These are phyloP conservation scores for Notamacropus eugenii DNA, from an alignment of 2,797 vertebrate species.

Conservation along the genomic window DNA sequence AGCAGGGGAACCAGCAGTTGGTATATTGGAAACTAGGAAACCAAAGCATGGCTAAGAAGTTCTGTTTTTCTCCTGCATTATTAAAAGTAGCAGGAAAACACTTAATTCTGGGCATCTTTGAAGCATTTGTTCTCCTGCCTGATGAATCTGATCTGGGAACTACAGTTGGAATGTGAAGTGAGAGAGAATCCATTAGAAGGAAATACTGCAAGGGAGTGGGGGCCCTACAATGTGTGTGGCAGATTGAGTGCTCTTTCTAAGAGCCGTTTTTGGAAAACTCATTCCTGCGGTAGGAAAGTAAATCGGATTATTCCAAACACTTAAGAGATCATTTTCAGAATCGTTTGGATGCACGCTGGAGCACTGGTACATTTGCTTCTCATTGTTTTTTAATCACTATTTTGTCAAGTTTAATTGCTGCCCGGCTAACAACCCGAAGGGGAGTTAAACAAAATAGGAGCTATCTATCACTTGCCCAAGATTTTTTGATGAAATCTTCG, in stretches of 20 bases:
- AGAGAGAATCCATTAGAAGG: constrained; percentile 65
- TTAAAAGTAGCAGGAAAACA: constrained; percentile 59
- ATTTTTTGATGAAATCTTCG: constrained; percentile 76
- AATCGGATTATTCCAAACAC: constrained; percentile 71
- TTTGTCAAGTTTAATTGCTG: constrained; percentile 74
- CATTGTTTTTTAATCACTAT: constrained; percentile 77
- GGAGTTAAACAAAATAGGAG: constrained; percentile 69
- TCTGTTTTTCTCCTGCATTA: constrained; percentile 63
- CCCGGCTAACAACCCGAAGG: constrained; percentile 67
- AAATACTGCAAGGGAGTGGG: constrained; percentile 62
- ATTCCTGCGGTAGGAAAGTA: constrained; percentile 80
- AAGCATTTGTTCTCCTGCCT: constrained; percentile 44
- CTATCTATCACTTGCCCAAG: constrained; percentile 65
- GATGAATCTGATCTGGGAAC: constrained; percentile 55
- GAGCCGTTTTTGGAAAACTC: constrained; percentile 77
- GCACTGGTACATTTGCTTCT: constrained; percentile 73
- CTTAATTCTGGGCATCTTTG: constrained; percentile 33
- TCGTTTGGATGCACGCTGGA: constrained; percentile 71
- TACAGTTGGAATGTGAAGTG: constrained; percentile 68
- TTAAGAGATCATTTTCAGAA: constrained; percentile 78
- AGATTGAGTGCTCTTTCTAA: constrained; percentile 68
- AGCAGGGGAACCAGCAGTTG: constrained; percentile 61
- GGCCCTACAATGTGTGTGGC: constrained; percentile 64
- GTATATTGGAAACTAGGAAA: constrained; percentile 52
- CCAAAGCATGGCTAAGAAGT: constrained; percentile 69